Percentiles rank a stretch among this genome's conserved stretches.
phyloP scores from a whole-genome alignment of 1,140 invertebrate genomes.

The Hydropsyche tenuis region DNA sequence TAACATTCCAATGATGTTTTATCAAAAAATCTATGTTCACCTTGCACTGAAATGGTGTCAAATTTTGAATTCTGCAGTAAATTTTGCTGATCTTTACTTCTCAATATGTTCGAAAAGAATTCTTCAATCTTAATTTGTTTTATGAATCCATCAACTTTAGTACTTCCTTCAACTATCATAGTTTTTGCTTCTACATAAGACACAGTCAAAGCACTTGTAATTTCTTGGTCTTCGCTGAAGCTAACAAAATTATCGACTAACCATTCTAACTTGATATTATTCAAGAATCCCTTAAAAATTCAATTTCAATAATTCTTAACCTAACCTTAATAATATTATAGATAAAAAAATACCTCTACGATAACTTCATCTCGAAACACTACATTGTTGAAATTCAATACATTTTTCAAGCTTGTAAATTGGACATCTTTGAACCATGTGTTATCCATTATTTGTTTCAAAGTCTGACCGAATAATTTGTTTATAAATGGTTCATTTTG shows the following conservation, averaged over 20 bases:
- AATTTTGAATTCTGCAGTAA: conserved; percentile 10
- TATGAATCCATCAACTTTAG: conserved; percentile 30
- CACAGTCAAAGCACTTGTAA: conserved; percentile 14
- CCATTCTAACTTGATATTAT: conserved; percentile 35
- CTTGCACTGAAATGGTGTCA: neutral
- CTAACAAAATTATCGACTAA: conserved; percentile 40
- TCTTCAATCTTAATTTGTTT: conserved; percentile 28
- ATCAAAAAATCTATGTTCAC: neutral
- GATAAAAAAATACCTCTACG: conserved; percentile 15
- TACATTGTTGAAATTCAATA: conserved; percentile 38
- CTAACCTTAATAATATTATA: conserved; percentile 18
- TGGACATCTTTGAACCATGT: conserved; percentile 36
- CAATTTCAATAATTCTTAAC: neutral
- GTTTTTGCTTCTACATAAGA: conserved; percentile 19
- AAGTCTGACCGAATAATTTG: conserved; percentile 50
- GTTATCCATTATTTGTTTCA: conserved; percentile 51
- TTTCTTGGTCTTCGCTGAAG: conserved; percentile 34
- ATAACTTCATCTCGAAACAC: conserved; percentile 27
- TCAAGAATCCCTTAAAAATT: conserved; percentile 38
- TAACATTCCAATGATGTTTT: too few species aligned
- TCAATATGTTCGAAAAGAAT: conserved; percentile 36
- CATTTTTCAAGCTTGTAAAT: conserved; percentile 27
- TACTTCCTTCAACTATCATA: conserved; percentile 30
- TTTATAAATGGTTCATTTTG: conserved; percentile 38
- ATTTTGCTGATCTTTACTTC: conserved; percentile 27